Percentiles rank a stretch among this genome's conserved stretches.
These are phyloP conservation scores for Cyclophora punctaria DNA, from an alignment of 2,888 invertebrate genomes.

Conservation along the genomic window DNA sequence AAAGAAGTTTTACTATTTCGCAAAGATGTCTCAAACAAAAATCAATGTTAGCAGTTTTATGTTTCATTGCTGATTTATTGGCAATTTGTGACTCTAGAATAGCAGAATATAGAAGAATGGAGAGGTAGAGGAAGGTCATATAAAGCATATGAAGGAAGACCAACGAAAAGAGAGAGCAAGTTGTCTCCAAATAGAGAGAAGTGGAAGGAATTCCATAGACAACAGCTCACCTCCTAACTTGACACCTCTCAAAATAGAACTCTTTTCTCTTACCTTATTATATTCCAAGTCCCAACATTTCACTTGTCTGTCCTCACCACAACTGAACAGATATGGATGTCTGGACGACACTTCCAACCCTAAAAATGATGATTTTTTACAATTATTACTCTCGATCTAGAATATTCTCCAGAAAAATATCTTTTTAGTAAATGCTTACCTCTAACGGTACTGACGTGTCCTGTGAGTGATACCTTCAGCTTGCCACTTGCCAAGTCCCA, in stretches of 20 bases:
- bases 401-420: not conserved
- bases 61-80: too few species aligned
- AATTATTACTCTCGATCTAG: too few species aligned
- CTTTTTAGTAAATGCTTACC: constrained; percentile 48
- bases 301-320: constrained; percentile 99
- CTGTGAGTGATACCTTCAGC: constrained; percentile 96
- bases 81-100: too few species aligned
- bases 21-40: too few species aligned
- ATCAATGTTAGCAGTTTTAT: too few species aligned
- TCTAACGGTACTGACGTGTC: constrained; percentile 98
- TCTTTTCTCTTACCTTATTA: constrained; percentile 80
- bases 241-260: too few species aligned
- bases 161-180: too few species aligned
- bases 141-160: too few species aligned
- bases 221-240: not conserved
- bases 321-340: constrained; percentile 98
- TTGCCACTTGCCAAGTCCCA: constrained; percentile 99
- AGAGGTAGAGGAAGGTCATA: too few species aligned
- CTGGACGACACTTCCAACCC: constrained; percentile 92
- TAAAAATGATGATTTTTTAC: constrained; percentile 17
- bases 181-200: too few species aligned
- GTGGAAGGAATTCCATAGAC: not conserved
- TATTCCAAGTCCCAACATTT: constrained; percentile 99
- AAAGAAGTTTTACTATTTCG: too few species aligned
- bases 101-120: too few species aligned